Conservation (phyloP, 2,888 invertebrate genomes). For the Cataglyphis albicans region DNA sequence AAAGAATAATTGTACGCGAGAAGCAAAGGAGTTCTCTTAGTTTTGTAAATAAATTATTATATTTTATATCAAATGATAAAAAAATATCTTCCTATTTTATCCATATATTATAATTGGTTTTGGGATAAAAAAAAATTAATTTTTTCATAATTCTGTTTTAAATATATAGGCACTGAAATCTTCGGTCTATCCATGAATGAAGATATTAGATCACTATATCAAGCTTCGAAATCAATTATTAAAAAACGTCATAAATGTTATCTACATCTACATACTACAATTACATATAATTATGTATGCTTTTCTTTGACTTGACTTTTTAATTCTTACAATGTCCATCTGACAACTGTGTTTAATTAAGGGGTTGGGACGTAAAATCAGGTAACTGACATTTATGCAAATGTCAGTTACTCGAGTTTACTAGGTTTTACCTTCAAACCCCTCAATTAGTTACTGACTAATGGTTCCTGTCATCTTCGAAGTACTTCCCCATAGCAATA, state of each 20-base stretch:
- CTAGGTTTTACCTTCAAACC: constrained; percentile 47
- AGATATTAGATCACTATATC: background rate
- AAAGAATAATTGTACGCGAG: constrained; percentile 21
- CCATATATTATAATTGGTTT: background rate
- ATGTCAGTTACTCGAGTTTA: constrained; percentile 55
- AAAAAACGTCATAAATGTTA: background rate
- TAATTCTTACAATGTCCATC: constrained; percentile 30
- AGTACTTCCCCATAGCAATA: constrained; percentile 53
- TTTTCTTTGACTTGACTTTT: constrained; percentile 29
- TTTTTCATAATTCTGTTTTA: background rate
- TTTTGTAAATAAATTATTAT: background rate
- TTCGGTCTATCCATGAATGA: background rate
- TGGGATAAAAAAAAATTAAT: background rate
- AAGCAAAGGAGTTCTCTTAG: background rate
- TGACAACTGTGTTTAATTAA: constrained; percentile 55
- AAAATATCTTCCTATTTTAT: constrained; percentile 1
- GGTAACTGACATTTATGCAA: constrained; percentile 55
- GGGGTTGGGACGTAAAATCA: constrained; percentile 51
- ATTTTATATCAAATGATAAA: background rate
- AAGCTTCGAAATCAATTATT: background rate
- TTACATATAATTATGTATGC: background rate
- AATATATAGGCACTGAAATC: background rate
- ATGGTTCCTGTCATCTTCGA: constrained; percentile 55
- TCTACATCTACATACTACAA: background rate
- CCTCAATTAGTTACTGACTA: constrained; percentile 56